Percentiles rank a stretch among this genome's conserved stretches.
Conservation (phyloP, 1,140 invertebrate genomes). For the Anadara kagoshimensis region DNA sequence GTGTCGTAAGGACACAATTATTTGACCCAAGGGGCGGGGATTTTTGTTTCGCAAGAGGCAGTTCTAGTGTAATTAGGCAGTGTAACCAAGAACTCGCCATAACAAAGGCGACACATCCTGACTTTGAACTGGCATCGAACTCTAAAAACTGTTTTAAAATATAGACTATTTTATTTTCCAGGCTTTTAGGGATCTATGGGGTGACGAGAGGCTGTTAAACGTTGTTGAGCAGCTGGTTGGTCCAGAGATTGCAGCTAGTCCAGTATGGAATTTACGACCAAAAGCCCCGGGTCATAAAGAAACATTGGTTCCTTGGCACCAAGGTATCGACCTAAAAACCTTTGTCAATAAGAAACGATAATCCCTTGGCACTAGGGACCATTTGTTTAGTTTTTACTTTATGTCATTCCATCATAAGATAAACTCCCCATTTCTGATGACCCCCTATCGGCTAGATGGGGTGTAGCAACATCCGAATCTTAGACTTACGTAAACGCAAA, state of each 20-base stretch:
- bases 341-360: background rate
- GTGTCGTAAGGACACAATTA: no score
- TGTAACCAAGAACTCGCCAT: no score
- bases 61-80: no score
- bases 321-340: constrained; percentile 48
- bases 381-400: background rate
- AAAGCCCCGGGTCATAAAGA: constrained; percentile 64
- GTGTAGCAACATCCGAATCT: no score
- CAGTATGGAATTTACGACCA: constrained; percentile 70
- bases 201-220: constrained; percentile 64
- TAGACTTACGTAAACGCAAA: no score
- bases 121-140: no score
- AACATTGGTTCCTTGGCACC: constrained; percentile 70
- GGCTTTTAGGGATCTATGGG: constrained; percentile 62
- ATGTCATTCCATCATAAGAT: background rate
- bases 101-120: no score
- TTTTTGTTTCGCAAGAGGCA: no score
- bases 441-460: no score
- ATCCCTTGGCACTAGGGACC: background rate
- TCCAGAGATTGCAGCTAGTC: constrained; percentile 65
- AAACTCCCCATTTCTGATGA: no score
- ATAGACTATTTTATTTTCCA: constrained; percentile 11
- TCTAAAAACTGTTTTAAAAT: background rate
- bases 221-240: constrained; percentile 68
- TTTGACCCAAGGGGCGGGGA: no score